Conservation (phyloP, 2,888 invertebrate genomes). For the Agriotes lineatus region DNA sequence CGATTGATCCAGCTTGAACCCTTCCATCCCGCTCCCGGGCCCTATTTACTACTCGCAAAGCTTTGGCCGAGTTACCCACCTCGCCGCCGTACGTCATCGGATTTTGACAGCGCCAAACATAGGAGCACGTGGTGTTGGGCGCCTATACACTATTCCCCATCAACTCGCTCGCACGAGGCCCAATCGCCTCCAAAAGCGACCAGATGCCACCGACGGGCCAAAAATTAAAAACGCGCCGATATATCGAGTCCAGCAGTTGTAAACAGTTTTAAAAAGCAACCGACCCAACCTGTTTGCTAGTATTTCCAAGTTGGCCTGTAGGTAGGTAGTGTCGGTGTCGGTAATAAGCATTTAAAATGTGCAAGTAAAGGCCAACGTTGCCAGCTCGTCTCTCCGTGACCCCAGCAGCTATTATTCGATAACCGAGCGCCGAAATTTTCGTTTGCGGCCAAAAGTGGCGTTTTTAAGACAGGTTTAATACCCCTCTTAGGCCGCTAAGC, state of each 20-base stretch:
- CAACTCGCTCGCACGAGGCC: too few species aligned
- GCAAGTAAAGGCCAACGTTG: slow-evolving; percentile 34
- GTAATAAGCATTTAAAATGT: slow-evolving; percentile 40
- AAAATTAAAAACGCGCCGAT: background rate
- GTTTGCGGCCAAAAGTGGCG: slow-evolving; percentile 33
- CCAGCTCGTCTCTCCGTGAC: slow-evolving; percentile 34
- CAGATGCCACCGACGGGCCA: background rate
- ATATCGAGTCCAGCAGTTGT: slow-evolving; percentile 7
- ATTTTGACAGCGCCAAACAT: too few species aligned
- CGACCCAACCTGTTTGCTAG: slow-evolving; percentile 42
- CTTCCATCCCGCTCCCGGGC: too few species aligned
- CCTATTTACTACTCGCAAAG: too few species aligned
- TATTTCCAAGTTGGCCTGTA: slow-evolving; percentile 27
- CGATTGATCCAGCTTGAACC: background rate
- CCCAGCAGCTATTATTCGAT: slow-evolving; percentile 20
- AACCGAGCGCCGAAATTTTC: slow-evolving; percentile 25
- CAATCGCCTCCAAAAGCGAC: background rate
- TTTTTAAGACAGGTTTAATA: slow-evolving; percentile 42
- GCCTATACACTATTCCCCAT: too few species aligned
- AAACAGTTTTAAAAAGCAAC: slow-evolving; percentile 35
- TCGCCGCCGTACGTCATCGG: too few species aligned
- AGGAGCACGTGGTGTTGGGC: too few species aligned
- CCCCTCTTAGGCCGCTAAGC: slow-evolving; percentile 40
- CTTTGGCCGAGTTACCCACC: too few species aligned
- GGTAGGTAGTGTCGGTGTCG: slow-evolving; percentile 22